Evolutionary conservation across 1,140 invertebrate genomes (phyloP).

Genomic region (Drosophila littoralis): DNA sequence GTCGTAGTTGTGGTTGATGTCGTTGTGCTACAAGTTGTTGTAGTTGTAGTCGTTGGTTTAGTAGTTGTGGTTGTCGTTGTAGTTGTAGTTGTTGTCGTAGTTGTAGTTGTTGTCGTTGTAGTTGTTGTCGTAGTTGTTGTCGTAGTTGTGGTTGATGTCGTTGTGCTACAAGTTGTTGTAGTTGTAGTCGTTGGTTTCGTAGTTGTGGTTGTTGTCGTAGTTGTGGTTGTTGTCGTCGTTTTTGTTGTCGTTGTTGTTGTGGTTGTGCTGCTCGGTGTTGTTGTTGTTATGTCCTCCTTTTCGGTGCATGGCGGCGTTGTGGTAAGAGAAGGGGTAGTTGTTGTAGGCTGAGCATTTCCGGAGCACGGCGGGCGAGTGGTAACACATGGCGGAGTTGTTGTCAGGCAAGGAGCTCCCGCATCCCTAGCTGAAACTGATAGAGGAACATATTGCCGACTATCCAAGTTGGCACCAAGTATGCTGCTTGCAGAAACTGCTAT

Average conservation of each 20-base stretch:
- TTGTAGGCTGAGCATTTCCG: constrained; percentile 4
- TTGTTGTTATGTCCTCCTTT: constrained; percentile 5
- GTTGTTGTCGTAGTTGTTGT: constrained; percentile 18
- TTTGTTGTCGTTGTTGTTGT: constrained; percentile 26
- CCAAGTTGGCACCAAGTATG: constrained; percentile 51
- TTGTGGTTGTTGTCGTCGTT: constrained; percentile 9
- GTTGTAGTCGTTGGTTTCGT: constrained; percentile 14
- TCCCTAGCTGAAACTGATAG: constrained; percentile 24
- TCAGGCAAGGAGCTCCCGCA: constrained; percentile 26
- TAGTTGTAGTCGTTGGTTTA: background rate
- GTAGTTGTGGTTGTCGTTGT: background rate
- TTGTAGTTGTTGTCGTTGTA: constrained; percentile 6
- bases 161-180: background rate
- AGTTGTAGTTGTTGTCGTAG: background rate
- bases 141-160: constrained; percentile 12
- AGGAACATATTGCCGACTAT: constrained; percentile 45
- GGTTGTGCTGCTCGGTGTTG: background rate
- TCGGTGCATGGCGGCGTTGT: background rate
- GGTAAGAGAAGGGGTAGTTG: constrained; percentile 16
- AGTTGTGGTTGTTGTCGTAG: constrained; percentile 17
- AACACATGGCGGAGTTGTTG: constrained; percentile 29
- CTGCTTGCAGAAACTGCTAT: constrained; percentile 48
- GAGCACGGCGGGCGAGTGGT: constrained; percentile 38
- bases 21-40: constrained; percentile 7
- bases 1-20: constrained; percentile 7